Conservation (phyloP, 2,888 invertebrate species). For the Labia minor region DNA sequence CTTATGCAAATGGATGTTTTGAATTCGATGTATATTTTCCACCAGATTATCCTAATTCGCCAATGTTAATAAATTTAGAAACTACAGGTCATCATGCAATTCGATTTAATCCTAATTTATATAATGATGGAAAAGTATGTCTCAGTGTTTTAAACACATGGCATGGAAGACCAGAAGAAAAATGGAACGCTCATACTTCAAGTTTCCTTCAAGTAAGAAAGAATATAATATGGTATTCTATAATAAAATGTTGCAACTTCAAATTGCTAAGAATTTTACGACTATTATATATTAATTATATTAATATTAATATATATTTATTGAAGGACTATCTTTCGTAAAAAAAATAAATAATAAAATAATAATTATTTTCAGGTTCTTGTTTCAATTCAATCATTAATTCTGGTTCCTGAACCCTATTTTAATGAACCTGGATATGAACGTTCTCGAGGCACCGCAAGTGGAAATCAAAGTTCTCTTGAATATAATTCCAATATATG, state of each 20-base stretch:
- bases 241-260: background rate
- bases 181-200: constrained; percentile 93
- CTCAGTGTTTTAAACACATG: constrained; percentile 91
- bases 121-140: constrained; percentile 92
- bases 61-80: constrained; percentile 83
- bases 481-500: constrained; percentile 94
- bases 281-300: too few relatives aligned
- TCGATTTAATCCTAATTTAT: constrained; percentile 86
- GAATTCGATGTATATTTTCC: constrained; percentile 83
- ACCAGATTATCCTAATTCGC: constrained; percentile 61
- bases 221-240: too few relatives aligned
- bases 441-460: constrained; percentile 74
- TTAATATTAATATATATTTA: too few relatives aligned
- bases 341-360: too few relatives aligned
- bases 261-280: background rate
- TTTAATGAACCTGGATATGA: constrained; percentile 94
- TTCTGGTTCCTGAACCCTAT: constrained; percentile 85
- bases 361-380: constrained; percentile 54
- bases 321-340: too few relatives aligned
- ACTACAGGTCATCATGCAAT: constrained; percentile 81
- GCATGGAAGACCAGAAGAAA: constrained; percentile 93
- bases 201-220: constrained; percentile 55
- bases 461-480: constrained; percentile 77
- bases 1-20: constrained; percentile 86
- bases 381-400: constrained; percentile 85